Percentiles rank a stretch among this genome's conserved stretches.
phyloP scores from a whole-genome alignment of 1,140 invertebrate species.

The Mya arenaria region DNA sequence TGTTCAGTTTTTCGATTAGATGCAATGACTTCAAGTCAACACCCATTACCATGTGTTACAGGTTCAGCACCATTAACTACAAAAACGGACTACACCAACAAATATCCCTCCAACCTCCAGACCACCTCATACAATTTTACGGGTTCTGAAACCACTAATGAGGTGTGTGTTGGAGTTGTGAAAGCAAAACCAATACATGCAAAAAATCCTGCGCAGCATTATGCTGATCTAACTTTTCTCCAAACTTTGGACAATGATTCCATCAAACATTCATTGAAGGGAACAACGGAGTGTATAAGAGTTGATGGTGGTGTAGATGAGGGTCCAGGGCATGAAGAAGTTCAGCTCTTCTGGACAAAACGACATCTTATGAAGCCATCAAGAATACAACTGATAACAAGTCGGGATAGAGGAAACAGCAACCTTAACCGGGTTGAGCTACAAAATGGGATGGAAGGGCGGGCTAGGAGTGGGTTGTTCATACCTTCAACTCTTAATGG shows the following conservation, averaged over 20 bases:
- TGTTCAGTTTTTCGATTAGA: conserved; percentile 6
- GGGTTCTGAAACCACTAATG: conserved; percentile 11
- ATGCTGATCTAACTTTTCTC: conserved; percentile 1
- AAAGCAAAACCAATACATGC: conserved; percentile 18
- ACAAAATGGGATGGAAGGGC: conserved; percentile 17
- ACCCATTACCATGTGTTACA: background rate
- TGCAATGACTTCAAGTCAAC: conserved; percentile 5
- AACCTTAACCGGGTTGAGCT: background rate
- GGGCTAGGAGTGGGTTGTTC: conserved; percentile 8
- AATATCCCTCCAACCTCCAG: conserved; percentile 12
- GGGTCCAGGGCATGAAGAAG: conserved; percentile 5
- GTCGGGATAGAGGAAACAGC: conserved; percentile 21
- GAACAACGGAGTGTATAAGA: conserved; percentile 1
- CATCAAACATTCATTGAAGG: background rate
- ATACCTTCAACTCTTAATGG: conserved; percentile 6
- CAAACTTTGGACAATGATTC: background rate
- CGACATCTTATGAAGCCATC: conserved; percentile 8
- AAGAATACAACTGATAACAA: background rate
- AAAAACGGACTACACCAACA: conserved; percentile 19
- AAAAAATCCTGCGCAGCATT: conserved; percentile 11
- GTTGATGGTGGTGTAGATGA: conserved; percentile 12
- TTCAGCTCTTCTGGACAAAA: conserved; percentile 11
- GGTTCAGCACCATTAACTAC: conserved; percentile 5
- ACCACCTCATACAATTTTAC: conserved; percentile 10
- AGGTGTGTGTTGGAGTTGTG: conserved; percentile 4